Conservation (phyloP, 2,113 vertebrate genomes). For the Pluvialis apricaria region DNA sequence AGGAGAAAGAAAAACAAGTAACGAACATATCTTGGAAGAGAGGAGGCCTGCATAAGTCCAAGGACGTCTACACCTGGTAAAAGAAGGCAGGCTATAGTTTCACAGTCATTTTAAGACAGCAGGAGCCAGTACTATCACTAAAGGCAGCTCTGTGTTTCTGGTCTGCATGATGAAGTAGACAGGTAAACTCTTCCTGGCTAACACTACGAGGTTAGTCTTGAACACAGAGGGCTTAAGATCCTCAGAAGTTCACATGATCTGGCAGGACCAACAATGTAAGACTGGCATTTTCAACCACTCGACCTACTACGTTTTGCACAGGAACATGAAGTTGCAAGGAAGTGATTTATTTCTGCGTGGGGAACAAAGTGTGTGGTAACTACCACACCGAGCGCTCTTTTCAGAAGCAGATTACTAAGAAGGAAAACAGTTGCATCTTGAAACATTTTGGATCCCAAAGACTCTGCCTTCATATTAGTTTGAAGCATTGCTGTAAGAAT, state of each 20-base stretch:
- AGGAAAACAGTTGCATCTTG: background rate
- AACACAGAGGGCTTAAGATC: background rate
- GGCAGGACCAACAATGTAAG: background rate
- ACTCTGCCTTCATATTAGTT: background rate
- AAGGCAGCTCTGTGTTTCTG: background rate
- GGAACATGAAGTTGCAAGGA: background rate
- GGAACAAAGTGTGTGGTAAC: background rate
- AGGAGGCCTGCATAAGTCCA: background rate
- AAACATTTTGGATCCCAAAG: background rate
- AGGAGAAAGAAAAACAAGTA: background rate
- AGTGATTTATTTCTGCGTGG: accelerated
- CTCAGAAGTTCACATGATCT: background rate
- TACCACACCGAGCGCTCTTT: background rate
- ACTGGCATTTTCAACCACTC: background rate
- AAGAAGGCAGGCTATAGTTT: background rate
- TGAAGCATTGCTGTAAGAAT: background rate
- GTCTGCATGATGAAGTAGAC: background rate
- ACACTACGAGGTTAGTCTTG: background rate
- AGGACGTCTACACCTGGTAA: background rate
- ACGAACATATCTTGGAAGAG: background rate
- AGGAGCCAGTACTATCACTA: background rate
- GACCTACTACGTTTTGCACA: accelerated
- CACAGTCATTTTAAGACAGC: background rate
- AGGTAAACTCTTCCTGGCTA: background rate
- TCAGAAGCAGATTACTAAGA: background rate